Evolutionary conservation across 1,140 invertebrate genomes (phyloP), one percentile per base, ranked within the genome.

Genomic region (Drosophila ananassae): DNA sequence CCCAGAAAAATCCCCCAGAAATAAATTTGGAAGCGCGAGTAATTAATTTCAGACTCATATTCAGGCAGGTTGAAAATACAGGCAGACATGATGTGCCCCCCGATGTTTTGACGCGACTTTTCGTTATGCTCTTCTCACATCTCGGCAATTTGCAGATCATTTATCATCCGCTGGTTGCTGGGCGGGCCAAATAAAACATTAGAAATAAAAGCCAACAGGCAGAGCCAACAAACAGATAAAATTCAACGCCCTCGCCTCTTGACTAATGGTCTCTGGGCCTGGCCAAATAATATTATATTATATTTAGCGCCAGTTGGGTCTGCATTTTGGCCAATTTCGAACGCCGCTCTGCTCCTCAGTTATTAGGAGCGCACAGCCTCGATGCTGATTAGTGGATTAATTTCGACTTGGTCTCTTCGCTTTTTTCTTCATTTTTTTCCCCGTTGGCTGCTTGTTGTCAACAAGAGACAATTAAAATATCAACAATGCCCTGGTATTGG

Each of bases 381-480:
- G 78, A 64, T 34, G 82, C 69, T 78, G 81, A 85, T 82, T 77
- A 81, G 78, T 75, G 71, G 81, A 85, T 85, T 85, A 81, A 87
- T 85, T 56, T 63, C 46, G 32, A 21, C 34, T 48, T 52, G 8
- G 34, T 73, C 52, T 54, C 66, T 59, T 61, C 54, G 32, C 17
- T 24, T 52, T 39, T 55, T 4, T 28, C 17, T 30, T 0, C 28
- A 37, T 58, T 58, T 53, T 37, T 32, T 55, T 55, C 28, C 7
- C 2, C 21, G 10, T 17, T 7, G 55, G 17, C 55, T 39, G 51
- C 34, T 41, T 73, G 59, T 89, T 87, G 82, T 89, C 83, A 87
- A 83, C 82, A 73, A 79, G 78, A 75, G 64, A 73, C 83, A 87
- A 79, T 87, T 89, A 83, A 83, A 87, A 89, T 87, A 89, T 89